phyloP scores from a whole-genome alignment of 2,888 invertebrate genomes.

The Eurytoma adleriae region DNA sequence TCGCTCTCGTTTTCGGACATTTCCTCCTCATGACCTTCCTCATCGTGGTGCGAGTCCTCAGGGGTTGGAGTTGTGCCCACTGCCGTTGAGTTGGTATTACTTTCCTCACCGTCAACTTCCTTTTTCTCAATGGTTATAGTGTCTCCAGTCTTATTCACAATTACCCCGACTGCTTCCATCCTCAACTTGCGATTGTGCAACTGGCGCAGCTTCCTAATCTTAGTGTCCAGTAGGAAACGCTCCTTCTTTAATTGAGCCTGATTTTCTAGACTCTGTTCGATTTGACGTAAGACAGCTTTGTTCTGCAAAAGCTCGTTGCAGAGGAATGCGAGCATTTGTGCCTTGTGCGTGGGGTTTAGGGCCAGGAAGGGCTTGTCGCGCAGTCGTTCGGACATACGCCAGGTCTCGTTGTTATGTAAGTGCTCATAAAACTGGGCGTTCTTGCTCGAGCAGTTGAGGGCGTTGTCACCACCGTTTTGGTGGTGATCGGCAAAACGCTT shows the following conservation, averaged over 20 bases:
- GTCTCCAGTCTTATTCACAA: slow-evolving; percentile 73
- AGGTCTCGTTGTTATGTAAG: slow-evolving; percentile 86
- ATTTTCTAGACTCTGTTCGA: slow-evolving; percentile 91
- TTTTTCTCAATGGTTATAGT: slow-evolving; percentile 73
- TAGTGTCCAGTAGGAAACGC: slow-evolving; percentile 94
- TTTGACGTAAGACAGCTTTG: slow-evolving; percentile 92
- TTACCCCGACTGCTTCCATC: slow-evolving; percentile 81
- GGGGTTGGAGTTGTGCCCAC: slow-evolving; percentile 68
- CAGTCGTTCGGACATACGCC: slow-evolving; percentile 87
- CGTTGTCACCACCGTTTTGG: slow-evolving; percentile 84
- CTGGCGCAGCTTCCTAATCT: slow-evolving; percentile 89
- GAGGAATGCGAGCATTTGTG: slow-evolving; percentile 91
- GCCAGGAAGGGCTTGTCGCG: slow-evolving; percentile 91
- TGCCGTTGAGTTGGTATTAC: slow-evolving; percentile 60
- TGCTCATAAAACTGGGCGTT: slow-evolving; percentile 89
- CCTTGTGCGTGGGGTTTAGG: slow-evolving; percentile 90
- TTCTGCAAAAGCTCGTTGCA: slow-evolving; percentile 97
- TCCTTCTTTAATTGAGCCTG: slow-evolving; percentile 92
- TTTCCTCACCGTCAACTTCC: slow-evolving; percentile 66
- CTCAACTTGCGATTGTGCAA: slow-evolving; percentile 86
- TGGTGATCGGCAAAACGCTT: slow-evolving; percentile 90
- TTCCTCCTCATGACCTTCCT: slow-evolving; percentile 81
- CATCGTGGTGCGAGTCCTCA: slow-evolving; percentile 80
- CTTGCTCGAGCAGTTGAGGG: slow-evolving; percentile 83
- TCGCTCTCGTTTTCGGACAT: slow-evolving; percentile 92